Evolutionary conservation across 2,113 vertebrate species (phyloP).

Genomic region (Heliornis fulica): DNA sequence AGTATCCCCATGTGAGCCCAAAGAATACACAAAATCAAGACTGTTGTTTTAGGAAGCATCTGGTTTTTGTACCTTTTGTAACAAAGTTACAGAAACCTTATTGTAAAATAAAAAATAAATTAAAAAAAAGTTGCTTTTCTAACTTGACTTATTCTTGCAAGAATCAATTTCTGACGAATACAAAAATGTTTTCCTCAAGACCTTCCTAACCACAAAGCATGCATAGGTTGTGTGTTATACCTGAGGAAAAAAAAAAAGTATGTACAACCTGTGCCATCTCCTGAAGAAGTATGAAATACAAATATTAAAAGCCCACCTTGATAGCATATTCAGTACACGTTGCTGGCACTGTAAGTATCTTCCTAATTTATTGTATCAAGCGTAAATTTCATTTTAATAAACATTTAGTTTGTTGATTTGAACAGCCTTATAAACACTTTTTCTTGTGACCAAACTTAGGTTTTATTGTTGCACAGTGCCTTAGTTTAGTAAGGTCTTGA

Average conservation of each 20-base stretch:
- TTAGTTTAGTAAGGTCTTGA: neutral
- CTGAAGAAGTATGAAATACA: neutral
- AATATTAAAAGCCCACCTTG: neutral
- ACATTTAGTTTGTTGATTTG: neutral
- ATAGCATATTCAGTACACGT: neutral
- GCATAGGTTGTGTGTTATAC: neutral
- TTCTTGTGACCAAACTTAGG: neutral
- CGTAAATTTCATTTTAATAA: neutral
- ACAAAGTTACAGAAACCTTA: neutral
- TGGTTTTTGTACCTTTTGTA: neutral
- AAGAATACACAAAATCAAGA: neutral
- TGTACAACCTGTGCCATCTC: neutral
- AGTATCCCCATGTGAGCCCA: slow-evolving; percentile 2
- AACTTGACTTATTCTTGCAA: neutral
- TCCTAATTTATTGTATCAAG: neutral
- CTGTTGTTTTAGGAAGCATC: neutral
- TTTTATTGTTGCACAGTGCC: neutral
- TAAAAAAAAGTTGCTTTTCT: neutral
- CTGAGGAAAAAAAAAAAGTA: neutral
- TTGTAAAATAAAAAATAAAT: too few relatives aligned
- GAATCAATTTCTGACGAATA: neutral
- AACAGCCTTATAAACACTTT: neutral
- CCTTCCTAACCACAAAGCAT: neutral
- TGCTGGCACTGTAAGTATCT: neutral
- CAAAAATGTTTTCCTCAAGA: neutral